phyloP scores from a whole-genome alignment of 1,140 invertebrate genomes.

The Caenorhabditis latens region DNA sequence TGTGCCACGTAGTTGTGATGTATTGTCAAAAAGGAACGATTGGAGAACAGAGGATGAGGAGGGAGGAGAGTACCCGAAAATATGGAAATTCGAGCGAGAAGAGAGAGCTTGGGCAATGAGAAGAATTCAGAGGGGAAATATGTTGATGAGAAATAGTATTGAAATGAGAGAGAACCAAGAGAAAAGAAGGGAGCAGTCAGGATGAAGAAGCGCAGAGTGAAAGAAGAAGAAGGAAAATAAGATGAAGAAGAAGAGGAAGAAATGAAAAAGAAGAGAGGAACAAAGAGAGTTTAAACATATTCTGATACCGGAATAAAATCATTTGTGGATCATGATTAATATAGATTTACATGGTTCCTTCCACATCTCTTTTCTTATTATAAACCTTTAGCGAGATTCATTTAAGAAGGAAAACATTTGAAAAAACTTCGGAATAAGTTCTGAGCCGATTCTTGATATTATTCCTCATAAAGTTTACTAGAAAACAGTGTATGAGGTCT shows the following conservation, averaged over 20 bases:
- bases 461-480: no score
- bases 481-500: no score
- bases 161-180: background rate
- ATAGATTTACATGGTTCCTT: no score
- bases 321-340: no score
- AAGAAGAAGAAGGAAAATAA: conserved; percentile 5
- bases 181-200: background rate
- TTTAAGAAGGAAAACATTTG: no score
- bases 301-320: background rate
- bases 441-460: no score
- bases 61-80: conserved; percentile 5
- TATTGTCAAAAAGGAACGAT: background rate
- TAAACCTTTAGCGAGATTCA: no score
- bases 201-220: conserved; percentile 33
- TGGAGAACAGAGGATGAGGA: background rate
- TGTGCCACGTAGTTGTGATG: background rate
- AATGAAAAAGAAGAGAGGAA: background rate
- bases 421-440: no score
- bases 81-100: conserved; percentile 14
- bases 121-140: background rate
- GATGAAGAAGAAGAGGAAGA: background rate
- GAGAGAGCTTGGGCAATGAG: background rate
- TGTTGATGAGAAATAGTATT: background rate
- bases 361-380: no score
- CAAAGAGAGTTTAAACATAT: background rate